Conservation (phyloP, 1,140 invertebrate genomes). For the Drosophila ercepeae region DNA sequence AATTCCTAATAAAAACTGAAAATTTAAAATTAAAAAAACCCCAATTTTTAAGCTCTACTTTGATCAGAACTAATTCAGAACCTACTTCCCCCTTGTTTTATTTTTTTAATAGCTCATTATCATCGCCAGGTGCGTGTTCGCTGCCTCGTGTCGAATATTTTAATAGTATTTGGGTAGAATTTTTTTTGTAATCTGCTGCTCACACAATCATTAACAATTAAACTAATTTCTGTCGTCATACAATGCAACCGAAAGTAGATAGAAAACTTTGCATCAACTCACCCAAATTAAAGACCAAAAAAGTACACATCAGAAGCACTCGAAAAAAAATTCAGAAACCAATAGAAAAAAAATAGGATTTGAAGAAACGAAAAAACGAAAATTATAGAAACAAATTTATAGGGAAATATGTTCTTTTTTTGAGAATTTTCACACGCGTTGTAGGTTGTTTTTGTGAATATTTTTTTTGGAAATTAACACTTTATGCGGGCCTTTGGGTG, state of each 20-base stretch:
- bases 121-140: slow-evolving; percentile 71
- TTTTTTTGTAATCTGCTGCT: slow-evolving; percentile 3
- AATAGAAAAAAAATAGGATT: slow-evolving; percentile 24
- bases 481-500: slow-evolving; percentile 64
- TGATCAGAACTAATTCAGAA: not conserved
- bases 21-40: not conserved
- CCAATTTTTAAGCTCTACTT: not conserved
- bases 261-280: slow-evolving; percentile 17
- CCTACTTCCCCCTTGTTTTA: not conserved
- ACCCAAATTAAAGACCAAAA: slow-evolving; percentile 40
- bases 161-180: not conserved
- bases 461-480: slow-evolving; percentile 64
- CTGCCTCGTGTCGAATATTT: slow-evolving; percentile 49
- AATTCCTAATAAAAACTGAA: not conserved
- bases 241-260: not conserved
- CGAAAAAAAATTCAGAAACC: slow-evolving; percentile 52
- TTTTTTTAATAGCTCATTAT: slow-evolving; percentile 49
- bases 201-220: slow-evolving; percentile 74
- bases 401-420: slow-evolving; percentile 53
- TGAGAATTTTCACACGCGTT: slow-evolving; percentile 71
- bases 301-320: slow-evolving; percentile 33
- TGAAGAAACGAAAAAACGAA: no score
- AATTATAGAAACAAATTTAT: no score
- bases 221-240: slow-evolving; percentile 56
- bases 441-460: not conserved